Conservation (phyloP, 2,113 vertebrate genomes). For the Pelvicachromis taeniatus region DNA sequence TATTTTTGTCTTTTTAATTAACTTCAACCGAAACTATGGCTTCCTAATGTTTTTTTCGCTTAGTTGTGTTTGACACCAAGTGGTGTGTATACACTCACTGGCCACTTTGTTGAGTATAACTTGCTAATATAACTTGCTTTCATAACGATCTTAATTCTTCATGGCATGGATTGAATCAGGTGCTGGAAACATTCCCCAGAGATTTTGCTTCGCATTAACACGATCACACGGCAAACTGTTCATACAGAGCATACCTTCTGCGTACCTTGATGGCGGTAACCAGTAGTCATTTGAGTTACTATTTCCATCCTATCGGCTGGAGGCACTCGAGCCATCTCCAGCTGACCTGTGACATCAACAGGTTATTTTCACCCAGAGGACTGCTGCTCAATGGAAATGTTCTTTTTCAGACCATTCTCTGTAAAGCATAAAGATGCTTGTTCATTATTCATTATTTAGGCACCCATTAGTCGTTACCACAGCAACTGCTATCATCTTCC, state of each 20-base stretch:
- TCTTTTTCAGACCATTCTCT: background rate
- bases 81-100: background rate
- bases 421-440: background rate
- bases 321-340: background rate
- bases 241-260: background rate
- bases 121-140: background rate
- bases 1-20: background rate
- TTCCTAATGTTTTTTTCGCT: background rate
- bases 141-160: background rate
- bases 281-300: background rate
- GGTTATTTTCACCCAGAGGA: background rate
- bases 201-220: background rate
- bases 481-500: background rate
- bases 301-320: background rate
- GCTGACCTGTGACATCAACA: background rate
- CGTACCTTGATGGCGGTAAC: background rate
- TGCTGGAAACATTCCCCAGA: background rate
- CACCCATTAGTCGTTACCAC: background rate
- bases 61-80: background rate
- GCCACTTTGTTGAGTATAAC: background rate
- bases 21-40: background rate
- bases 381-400: background rate
- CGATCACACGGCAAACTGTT: background rate
- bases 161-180: background rate
- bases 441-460: background rate